Evolutionary conservation across 2,113 vertebrate genomes (phyloP).

Genomic region (Pica pica): DNA sequence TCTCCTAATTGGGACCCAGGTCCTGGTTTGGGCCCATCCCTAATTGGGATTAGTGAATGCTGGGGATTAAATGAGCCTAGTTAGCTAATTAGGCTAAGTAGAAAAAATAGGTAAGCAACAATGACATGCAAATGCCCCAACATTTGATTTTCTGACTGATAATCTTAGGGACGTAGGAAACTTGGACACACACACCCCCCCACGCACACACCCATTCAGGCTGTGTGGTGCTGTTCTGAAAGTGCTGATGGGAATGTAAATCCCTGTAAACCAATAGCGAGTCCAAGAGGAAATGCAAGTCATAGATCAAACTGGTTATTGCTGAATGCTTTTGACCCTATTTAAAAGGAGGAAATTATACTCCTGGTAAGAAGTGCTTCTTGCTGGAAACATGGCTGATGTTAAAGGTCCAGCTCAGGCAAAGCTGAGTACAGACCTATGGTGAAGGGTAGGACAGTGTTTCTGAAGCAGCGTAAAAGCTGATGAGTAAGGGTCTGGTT

Average conservation of each 20-base stretch:
- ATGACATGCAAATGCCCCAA: neutral
- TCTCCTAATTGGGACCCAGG: neutral
- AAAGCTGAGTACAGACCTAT: neutral
- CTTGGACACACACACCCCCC: neutral
- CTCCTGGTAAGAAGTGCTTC: neutral
- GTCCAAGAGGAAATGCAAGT: neutral
- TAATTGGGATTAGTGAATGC: neutral
- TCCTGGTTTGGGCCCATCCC: neutral
- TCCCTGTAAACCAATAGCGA: neutral
- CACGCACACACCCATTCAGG: neutral
- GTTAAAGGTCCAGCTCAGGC: neutral
- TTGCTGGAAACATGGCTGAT: neutral
- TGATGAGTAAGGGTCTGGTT: neutral
- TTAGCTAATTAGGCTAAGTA: neutral
- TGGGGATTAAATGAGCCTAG: neutral
- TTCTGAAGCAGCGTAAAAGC: neutral
- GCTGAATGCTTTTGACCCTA: neutral
- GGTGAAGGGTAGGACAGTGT: neutral
- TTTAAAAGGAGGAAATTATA: neutral
- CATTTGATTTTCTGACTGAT: neutral
- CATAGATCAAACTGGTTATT: neutral
- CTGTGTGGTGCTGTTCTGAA: rapidly evolving
- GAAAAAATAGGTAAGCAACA: neutral
- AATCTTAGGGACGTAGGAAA: neutral
- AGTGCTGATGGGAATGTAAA: neutral